Base-by-base conservation (phyloP, 2,888 invertebrate species). In the Euproctis similis region DNA sequence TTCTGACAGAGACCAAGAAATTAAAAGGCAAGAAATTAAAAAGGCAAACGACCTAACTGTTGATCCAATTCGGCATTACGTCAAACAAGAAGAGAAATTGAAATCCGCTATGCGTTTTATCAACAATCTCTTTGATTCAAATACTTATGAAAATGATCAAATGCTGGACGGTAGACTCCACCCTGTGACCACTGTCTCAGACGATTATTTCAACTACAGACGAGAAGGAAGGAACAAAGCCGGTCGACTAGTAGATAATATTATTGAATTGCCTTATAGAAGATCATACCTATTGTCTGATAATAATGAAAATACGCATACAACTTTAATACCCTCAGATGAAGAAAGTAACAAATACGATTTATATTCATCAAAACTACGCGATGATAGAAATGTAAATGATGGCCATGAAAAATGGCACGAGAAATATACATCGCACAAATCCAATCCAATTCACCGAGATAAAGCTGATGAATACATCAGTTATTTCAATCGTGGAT, bases 31-130 rank as follows among this genome's bases (percentile, higher is more conserved):
- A 8, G 23, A 17, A 8, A 12, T 11, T n/a, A 33, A 28, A 12
- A 22, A 24, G n/a, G 13, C 23, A 5, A 19, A 12, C 3, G 19
- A 12, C 21, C 9, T 14, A 21, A 21, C 21, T n/a, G n/a, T n/a
- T n/a, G n/a, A n/a, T 21, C 10, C 21, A 21, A 22, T 9, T 11
- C 7, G 33, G 25, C 9, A 11, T 22, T 26, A 17, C 6, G 29
- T 21, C 17, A 10, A 8, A 2, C 24, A 31, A 12, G 14, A 24
- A 17, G 36, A 33, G 12, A 28, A 34, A 14, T 28, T 31, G 12
- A 20, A 34, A 2, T 24, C 38, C 4, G 35, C 47, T 10, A 29
- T 42, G n/a, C 25, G 13, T 19, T 34, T 35, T 8, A 44, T 44
- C n/a, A 24, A 47, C 7, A 36, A 24, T 9, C 31, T 38, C 20